Evolutionary conservation across 1,140 invertebrate genomes (phyloP).

Genomic region (Pseudomyrmex concolor): DNA sequence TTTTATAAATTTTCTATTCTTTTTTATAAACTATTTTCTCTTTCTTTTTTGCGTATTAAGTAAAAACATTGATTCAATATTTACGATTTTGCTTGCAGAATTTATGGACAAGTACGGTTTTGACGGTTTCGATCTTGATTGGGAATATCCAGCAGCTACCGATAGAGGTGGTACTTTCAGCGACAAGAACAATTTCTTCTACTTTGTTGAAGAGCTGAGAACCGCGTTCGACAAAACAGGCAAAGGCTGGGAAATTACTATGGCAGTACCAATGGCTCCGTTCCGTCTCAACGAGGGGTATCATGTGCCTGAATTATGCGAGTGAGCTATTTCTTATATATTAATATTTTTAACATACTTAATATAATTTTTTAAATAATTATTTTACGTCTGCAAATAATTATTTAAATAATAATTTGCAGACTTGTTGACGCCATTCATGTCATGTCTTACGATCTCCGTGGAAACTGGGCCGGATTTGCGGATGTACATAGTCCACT

Average conservation of each 20-base stretch:
- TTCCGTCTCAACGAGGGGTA: conserved; percentile 94
- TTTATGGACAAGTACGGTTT: conserved; percentile 92
- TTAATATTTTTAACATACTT: not conserved
- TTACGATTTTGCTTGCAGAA: conserved; percentile 78
- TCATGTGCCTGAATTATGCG: conserved; percentile 94
- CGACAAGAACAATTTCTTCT: conserved; percentile 94
- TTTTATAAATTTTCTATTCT: no score
- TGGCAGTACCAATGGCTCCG: conserved; percentile 94
- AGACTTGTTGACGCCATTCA: conserved; percentile 92
- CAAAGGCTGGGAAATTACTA: conserved; percentile 94
- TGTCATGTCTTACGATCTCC: conserved; percentile 95
- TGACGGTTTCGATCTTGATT: conserved; percentile 94
- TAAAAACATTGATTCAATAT: not conserved
- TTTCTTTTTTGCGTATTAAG: not conserved
- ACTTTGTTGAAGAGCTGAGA: conserved; percentile 92
- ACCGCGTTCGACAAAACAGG: conserved; percentile 90
- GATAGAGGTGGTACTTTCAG: conserved; percentile 93
- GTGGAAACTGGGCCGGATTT: conserved; percentile 96
- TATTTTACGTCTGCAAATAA: conserved; percentile 10
- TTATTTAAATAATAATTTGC: conserved; percentile 29
- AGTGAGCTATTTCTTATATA: conserved; percentile 85
- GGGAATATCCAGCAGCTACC: conserved; percentile 94
- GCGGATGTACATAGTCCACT: conserved; percentile 94
- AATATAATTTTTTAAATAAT: not conserved
- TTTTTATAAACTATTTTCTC: not conserved